Conservation (phyloP, 1,140 invertebrate genomes). For the Stegodyphus dumicola region DNA sequence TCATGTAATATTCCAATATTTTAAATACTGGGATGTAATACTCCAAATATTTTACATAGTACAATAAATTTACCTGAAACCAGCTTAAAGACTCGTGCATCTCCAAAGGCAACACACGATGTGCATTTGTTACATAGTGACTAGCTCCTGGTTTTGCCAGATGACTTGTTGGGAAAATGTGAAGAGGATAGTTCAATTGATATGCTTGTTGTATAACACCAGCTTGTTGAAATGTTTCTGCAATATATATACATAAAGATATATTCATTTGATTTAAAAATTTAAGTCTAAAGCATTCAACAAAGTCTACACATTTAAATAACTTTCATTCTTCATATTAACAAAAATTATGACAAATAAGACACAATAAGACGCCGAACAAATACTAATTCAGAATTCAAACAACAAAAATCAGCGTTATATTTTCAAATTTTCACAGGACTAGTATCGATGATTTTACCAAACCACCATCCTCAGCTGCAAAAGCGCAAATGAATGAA, state of each 20-base stretch:
- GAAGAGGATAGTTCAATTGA: slow-evolving; percentile 66
- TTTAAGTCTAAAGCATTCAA: no score
- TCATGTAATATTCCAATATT: no score
- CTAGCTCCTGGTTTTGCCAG: slow-evolving; percentile 48
- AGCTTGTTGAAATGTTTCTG: slow-evolving; percentile 68
- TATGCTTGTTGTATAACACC: slow-evolving; percentile 68
- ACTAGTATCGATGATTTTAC: no score
- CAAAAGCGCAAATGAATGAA: no score
- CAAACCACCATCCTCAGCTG: no score
- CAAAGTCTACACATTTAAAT: background rate
- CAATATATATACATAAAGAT: background rate
- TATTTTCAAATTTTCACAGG: no score
- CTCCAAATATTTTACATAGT: background rate
- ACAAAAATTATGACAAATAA: background rate
- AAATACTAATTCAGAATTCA: no score
- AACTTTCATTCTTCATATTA: background rate
- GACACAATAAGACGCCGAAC: no score
- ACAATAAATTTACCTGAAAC: slow-evolving; percentile 53
- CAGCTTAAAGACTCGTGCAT: slow-evolving; percentile 60
- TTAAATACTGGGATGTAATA: background rate
- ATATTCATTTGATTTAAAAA: background rate
- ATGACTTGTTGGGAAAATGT: slow-evolving; percentile 59
- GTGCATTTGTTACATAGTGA: slow-evolving; percentile 56
- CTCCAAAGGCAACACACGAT: slow-evolving; percentile 55
- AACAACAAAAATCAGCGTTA: no score